phyloP scores from a whole-genome alignment of 1,140 invertebrate genomes.

The Ceratosolen solmsi region DNA sequence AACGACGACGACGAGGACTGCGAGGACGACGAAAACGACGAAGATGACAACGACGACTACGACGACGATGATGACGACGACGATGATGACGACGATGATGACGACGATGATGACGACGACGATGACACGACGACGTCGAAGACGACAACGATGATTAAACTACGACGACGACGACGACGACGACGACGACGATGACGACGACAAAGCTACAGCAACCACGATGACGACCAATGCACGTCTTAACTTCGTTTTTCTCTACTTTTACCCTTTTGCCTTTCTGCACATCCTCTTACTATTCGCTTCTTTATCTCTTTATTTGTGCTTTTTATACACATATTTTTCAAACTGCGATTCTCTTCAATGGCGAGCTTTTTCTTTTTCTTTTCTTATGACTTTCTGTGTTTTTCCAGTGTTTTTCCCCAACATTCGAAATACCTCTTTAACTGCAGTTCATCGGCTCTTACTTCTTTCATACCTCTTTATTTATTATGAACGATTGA shows the following conservation, averaged over 20 bases:
- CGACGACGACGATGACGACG: too few relatives aligned
- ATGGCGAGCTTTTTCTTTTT: conserved; percentile 7
- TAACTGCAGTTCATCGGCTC: background rate
- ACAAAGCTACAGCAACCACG: too few relatives aligned
- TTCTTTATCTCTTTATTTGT: conserved; percentile 50
- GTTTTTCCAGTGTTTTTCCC: background rate
- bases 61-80: too few relatives aligned
- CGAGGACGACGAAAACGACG: too few relatives aligned
- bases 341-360: background rate
- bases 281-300: conserved; percentile 40
- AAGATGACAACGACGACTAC: too few relatives aligned
- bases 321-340: conserved; percentile 44
- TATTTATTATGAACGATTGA: too few relatives aligned
- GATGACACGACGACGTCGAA: background rate
- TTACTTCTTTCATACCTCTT: background rate
- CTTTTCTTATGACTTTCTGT: background rate
- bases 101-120: too few relatives aligned
- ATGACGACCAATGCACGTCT: conserved; percentile 1
- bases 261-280: conserved; percentile 52
- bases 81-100: too few relatives aligned
- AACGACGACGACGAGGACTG: background rate
- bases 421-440: background rate
- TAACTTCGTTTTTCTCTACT: conserved; percentile 48
- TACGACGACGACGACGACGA: background rate
- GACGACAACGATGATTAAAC: background rate